Percentiles rank a stretch among this genome's conserved stretches.
phyloP scores from a whole-genome alignment of 2,797 vertebrate genomes.

The Microctenopoma lineatum region DNA sequence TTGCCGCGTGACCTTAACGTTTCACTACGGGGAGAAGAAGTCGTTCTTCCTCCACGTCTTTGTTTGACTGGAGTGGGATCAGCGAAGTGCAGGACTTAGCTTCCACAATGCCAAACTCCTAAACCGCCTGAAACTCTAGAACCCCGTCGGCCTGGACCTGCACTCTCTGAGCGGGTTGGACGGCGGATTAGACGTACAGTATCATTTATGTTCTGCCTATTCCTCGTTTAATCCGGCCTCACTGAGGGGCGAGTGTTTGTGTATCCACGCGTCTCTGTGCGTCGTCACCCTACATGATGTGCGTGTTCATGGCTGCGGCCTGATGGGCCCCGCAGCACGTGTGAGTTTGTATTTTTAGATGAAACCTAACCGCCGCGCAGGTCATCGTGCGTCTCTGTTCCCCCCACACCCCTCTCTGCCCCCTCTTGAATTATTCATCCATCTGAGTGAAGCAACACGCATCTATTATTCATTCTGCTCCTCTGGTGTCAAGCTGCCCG shows the following conservation, averaged over 20 bases:
- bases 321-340: not conserved
- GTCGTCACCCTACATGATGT: not conserved
- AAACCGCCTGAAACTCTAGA: slow-evolving; percentile 25
- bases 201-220: slow-evolving; percentile 33
- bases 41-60: not conserved
- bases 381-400: slow-evolving; percentile 41
- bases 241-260: slow-evolving; percentile 5
- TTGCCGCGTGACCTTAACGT: not conserved
- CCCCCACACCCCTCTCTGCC: slow-evolving; percentile 33
- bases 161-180: slow-evolving; percentile 41
- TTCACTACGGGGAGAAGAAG: not conserved
- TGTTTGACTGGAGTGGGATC: slow-evolving; percentile 13
- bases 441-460: slow-evolving; percentile 69
- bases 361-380: slow-evolving; percentile 25
- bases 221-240: slow-evolving; percentile 39
- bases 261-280: not conserved
- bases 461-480: slow-evolving; percentile 69
- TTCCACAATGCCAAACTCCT: slow-evolving; percentile 17
- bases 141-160: slow-evolving; percentile 29
- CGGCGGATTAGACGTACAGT: slow-evolving; percentile 39
- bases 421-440: slow-evolving; percentile 66
- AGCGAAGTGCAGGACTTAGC: slow-evolving; percentile 8
- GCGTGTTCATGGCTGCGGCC: not conserved
- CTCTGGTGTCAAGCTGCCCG: slow-evolving; percentile 51
- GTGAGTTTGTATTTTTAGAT: slow-evolving; percentile 44